Evolutionary conservation across 2,113 vertebrate species (phyloP).

Genomic region (Zingel zingel): DNA sequence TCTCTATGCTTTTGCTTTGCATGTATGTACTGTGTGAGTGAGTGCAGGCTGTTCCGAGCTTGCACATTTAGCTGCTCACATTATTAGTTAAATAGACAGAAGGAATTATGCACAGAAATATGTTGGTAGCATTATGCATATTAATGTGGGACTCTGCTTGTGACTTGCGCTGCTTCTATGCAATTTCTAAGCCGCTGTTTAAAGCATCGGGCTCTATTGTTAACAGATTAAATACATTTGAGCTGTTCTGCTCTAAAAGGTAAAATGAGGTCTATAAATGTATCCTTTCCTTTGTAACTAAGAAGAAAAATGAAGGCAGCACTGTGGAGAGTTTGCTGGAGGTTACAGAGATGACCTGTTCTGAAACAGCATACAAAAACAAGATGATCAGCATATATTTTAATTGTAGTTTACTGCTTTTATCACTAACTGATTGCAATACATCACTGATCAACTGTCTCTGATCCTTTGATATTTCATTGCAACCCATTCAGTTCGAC

Average conservation of each 20-base stretch:
- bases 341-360: not conserved
- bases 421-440: not conserved
- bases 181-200: slow-evolving; percentile 31
- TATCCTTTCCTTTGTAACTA: not conserved
- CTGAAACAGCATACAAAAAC: not conserved
- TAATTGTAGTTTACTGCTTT: not conserved
- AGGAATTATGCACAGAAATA: slow-evolving; percentile 34
- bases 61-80: slow-evolving; percentile 46
- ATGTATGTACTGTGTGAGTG: slow-evolving; percentile 15
- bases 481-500: slow-evolving; percentile 23
- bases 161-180: slow-evolving; percentile 18
- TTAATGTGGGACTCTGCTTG: slow-evolving; percentile 33
- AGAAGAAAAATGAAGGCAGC: not conserved
- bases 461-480: slow-evolving; percentile 33
- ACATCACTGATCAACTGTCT: not conserved
- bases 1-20: slow-evolving; percentile 2
- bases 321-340: not conserved
- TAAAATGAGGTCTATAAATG: slow-evolving; percentile 29
- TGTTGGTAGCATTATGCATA: slow-evolving; percentile 41
- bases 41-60: slow-evolving; percentile 21
- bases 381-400: not conserved
- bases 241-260: slow-evolving; percentile 15
- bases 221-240: slow-evolving; percentile 22
- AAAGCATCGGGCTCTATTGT: slow-evolving; percentile 27
- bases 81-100: slow-evolving; percentile 53